phyloP scores from a whole-genome alignment of 1,140 invertebrate species.

The Diuraphis noxia region DNA sequence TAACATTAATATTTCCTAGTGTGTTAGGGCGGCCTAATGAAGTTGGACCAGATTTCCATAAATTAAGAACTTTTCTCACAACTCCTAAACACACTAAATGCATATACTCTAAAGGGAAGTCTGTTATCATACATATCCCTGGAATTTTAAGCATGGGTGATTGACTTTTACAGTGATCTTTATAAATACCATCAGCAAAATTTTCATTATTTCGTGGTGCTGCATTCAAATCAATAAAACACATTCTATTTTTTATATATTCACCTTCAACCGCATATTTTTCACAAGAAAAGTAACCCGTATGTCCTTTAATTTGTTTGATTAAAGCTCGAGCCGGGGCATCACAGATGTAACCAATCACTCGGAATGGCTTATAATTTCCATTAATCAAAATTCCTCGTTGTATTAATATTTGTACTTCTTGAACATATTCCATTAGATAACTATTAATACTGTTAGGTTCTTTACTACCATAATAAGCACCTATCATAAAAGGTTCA shows the following conservation, averaged over 20 bases:
- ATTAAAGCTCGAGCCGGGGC: background rate
- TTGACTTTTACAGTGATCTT: background rate
- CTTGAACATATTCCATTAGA: background rate
- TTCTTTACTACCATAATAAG: background rate
- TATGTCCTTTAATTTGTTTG: background rate
- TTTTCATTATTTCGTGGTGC: background rate
- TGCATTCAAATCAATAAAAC: background rate
- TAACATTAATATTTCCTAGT: no score
- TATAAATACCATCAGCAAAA: background rate
- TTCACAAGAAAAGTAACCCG: constrained; percentile 9
- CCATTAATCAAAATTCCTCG: background rate
- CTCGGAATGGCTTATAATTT: background rate
- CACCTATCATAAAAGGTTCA: background rate
- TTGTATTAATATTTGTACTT: background rate
- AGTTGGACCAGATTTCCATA: no score
- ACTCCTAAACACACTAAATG: background rate
- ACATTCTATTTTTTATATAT: background rate
- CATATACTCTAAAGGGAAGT: background rate
- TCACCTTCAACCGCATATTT: constrained; percentile 3
- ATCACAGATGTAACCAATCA: background rate
- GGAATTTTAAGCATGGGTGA: background rate
- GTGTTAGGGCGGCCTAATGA: no score
- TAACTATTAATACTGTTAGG: background rate
- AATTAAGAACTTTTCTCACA: background rate
- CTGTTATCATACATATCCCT: background rate